Percentiles rank a stretch among this genome's conserved stretches.
Evolutionary conservation across 2,797 vertebrate species (phyloP).

Genomic region (Lagorchestes hirsutus): DNA sequence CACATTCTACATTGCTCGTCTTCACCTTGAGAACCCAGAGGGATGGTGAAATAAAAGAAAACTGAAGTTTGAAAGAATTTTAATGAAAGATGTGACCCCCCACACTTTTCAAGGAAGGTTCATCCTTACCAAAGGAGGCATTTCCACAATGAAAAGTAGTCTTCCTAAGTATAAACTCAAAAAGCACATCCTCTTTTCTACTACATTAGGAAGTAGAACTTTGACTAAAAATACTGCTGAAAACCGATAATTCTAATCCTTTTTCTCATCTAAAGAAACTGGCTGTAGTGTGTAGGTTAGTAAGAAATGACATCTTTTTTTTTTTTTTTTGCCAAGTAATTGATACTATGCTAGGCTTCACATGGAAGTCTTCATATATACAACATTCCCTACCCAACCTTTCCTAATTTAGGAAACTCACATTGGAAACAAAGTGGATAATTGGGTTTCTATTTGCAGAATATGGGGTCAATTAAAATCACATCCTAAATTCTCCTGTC

Average conservation of each 20-base stretch:
- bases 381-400: not conserved
- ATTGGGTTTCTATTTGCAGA: not conserved
- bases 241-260: not conserved
- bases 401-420: not conserved
- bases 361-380: not conserved
- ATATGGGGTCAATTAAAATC: slow-evolving; percentile 1
- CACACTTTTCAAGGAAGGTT: slow-evolving; percentile 20
- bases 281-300: not conserved
- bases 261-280: not conserved
- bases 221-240: slow-evolving; percentile 10
- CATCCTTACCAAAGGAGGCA: not conserved
- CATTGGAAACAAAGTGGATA: not conserved
- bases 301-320: not conserved
- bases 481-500: not conserved
- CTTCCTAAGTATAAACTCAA: not conserved
- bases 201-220: not conserved
- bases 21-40: slow-evolving; percentile 53
- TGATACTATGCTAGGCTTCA: not conserved
- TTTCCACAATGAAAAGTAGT: slow-evolving; percentile 8
- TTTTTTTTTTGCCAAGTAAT: not conserved
- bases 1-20: slow-evolving; percentile 46
- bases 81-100: slow-evolving; percentile 41
- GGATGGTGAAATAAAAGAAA: slow-evolving; percentile 25
- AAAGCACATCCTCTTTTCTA: slow-evolving; percentile 7
- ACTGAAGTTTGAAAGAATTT: slow-evolving; percentile 37